These are phyloP conservation scores for Hyppa rectilinea DNA, from an alignment of 2,888 invertebrate species.

Conservation along the genomic window DNA sequence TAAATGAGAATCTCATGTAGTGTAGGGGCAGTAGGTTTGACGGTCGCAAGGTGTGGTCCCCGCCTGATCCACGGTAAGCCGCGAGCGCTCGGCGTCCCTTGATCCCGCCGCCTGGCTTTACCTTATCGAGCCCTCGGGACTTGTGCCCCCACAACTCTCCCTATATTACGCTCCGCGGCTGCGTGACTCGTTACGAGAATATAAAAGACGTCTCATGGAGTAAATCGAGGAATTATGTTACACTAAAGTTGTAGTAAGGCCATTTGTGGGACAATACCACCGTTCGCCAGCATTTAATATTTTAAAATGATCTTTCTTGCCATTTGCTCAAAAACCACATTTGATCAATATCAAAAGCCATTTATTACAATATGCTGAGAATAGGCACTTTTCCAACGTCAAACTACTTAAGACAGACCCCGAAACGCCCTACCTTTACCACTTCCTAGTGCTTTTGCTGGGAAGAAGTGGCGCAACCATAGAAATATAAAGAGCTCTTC, in stretches of 20 bases:
- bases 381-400: no score
- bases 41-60: slow-evolving; percentile 82
- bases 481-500: no score
- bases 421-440: no score
- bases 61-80: slow-evolving; percentile 78
- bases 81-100: slow-evolving; percentile 79
- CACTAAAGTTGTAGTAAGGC: slow-evolving; percentile 65
- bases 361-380: no score
- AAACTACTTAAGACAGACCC: no score
- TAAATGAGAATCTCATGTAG: slow-evolving; percentile 8
- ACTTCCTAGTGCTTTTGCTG: no score
- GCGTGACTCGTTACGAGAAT: slow-evolving; percentile 75
- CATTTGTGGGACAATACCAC: background rate
- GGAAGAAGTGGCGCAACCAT: no score
- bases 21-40: slow-evolving; percentile 25
- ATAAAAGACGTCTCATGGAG: slow-evolving; percentile 80
- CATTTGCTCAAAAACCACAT: background rate
- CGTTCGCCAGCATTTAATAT: background rate
- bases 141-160: slow-evolving; percentile 71
- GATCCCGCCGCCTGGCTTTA: slow-evolving; percentile 81
- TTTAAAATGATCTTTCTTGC: background rate
- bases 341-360: no score
- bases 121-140: slow-evolving; percentile 86
- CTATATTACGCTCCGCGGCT: slow-evolving; percentile 63
- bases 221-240: slow-evolving; percentile 76